Evolutionary conservation across 2,113 vertebrate genomes (phyloP).

Genomic region (Paramisgurnus dabryanus): DNA sequence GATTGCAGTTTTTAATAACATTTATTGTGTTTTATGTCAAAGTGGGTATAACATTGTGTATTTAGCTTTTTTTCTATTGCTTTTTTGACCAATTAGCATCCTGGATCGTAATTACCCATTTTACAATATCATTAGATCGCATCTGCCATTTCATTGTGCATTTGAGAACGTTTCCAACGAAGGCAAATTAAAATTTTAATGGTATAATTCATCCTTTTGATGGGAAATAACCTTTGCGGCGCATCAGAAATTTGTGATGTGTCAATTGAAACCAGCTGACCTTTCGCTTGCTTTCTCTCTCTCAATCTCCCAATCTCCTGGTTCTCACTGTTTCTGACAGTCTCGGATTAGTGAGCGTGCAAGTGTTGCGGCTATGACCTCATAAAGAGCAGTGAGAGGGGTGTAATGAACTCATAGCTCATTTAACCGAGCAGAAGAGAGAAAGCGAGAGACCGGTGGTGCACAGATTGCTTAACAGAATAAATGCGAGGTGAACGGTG

Average conservation of each 20-base stretch:
- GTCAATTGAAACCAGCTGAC: constrained; percentile 26
- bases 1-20: too few relatives aligned
- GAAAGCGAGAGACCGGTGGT: constrained; percentile 44
- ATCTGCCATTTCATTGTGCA: not conserved
- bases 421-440: constrained; percentile 70
- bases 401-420: constrained; percentile 74
- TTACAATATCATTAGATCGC: not conserved
- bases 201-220: constrained; percentile 23
- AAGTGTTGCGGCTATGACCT: constrained; percentile 68
- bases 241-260: constrained; percentile 31
- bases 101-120: not conserved
- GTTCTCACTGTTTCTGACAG: constrained; percentile 55
- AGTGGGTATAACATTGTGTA: not conserved
- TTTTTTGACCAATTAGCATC: not conserved
- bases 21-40: not conserved
- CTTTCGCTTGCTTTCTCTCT: constrained; percentile 36
- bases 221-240: constrained; percentile 31
- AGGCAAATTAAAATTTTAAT: not conserved
- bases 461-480: constrained; percentile 18
- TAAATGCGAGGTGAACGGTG: constrained; percentile 23
- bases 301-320: constrained; percentile 42
- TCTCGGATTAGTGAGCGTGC: constrained; percentile 65
- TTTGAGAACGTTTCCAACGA: not conserved
- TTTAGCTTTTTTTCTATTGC: not conserved
- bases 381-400: constrained; percentile 71